Evolutionary conservation across 2,888 invertebrate genomes (phyloP).

Genomic region (Brachyptera risi): DNA sequence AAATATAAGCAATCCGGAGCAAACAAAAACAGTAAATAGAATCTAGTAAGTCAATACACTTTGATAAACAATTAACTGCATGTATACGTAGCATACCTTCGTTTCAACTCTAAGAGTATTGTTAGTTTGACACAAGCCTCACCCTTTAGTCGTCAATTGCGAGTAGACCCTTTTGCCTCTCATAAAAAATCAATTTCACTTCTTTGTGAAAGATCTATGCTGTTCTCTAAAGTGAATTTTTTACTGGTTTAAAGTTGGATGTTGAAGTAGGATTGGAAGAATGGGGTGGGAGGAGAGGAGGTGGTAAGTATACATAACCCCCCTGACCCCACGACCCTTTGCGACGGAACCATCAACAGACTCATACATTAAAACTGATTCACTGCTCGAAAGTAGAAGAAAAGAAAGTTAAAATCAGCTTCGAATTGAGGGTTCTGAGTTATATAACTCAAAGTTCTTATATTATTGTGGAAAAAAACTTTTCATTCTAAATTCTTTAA

Average conservation of each 20-base stretch:
- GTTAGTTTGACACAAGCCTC: too few species aligned
- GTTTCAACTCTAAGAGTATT: too few species aligned
- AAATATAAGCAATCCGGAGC: too few species aligned
- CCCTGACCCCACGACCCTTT: not conserved
- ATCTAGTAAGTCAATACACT: too few species aligned
- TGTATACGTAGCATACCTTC: too few species aligned
- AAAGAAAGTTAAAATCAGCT: conserved; percentile 19
- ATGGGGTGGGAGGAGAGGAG: not conserved
- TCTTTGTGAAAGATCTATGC: conserved; percentile 22
- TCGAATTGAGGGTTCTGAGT: not conserved
- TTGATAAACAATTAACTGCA: too few species aligned
- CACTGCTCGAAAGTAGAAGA: conserved; percentile 16
- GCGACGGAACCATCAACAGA: conserved; percentile 17
- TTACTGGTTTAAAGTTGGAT: conserved; percentile 15
- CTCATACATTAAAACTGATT: conserved; percentile 21
- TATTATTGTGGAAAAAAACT: conserved; percentile 10
- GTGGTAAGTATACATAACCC: not conserved
- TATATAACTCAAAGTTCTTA: conserved; percentile 15
- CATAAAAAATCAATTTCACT: conserved; percentile 25
- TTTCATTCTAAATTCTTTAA: conserved; percentile 17
- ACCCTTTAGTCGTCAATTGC: too few species aligned
- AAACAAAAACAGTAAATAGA: too few species aligned
- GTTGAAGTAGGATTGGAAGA: conserved; percentile 1
- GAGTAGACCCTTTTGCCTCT: conserved; percentile 12
- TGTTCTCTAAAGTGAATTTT: conserved; percentile 22